Base-by-base conservation (phyloP, 1,140 invertebrate species). In the Onthophagus taurus region DNA sequence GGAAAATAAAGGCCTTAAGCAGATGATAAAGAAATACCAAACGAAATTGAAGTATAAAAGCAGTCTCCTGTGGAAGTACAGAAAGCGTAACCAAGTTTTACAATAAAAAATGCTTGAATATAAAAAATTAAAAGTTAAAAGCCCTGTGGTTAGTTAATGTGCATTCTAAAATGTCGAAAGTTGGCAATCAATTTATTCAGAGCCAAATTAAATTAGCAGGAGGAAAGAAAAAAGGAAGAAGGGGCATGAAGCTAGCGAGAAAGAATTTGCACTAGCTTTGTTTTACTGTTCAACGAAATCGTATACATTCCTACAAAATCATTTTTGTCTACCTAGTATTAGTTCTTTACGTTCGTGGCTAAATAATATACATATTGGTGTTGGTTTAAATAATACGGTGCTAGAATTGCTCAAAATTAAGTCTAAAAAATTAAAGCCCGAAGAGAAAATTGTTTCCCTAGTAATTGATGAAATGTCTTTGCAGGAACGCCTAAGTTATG, bases 91-190 rank as follows among this genome's bases (percentile, higher is more conserved):
- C 23, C 23, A 26, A 26, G 23, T 26, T 26, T 26, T 26, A 26
- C 6, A 26, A 26, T n/a, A 26, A 26, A 26, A 7, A 26, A 7
- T 26, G 23, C 6, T 26, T 26, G n/a, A 26, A 26, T 26, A n/a
- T 26, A 26, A 26, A 26, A 26, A 26, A 26, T 26, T 26, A 26
- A 26, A 26, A 26, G 23, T 26, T 26, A 26, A 26, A 26, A 26
- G 23, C n/a, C 23, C 23, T 26, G 23, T 26, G 6, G 23, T n/a
- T 26, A 26, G 23, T 26, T n/a, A n/a, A 6, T 26, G 23, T 26
- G 23, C 23, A 26, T 26, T n/a, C 23, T 26, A 26, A 26, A 26
- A 26, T 26, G 23, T 7, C 23, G 6, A 26, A 26, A 26, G 23
- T 26, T 26, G 6, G 23, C 23, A 26, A 26, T 26, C 23, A 26